Base-by-base conservation (phyloP, 2,797 vertebrate genomes). In the Cyprinodon diabolis region DNA sequence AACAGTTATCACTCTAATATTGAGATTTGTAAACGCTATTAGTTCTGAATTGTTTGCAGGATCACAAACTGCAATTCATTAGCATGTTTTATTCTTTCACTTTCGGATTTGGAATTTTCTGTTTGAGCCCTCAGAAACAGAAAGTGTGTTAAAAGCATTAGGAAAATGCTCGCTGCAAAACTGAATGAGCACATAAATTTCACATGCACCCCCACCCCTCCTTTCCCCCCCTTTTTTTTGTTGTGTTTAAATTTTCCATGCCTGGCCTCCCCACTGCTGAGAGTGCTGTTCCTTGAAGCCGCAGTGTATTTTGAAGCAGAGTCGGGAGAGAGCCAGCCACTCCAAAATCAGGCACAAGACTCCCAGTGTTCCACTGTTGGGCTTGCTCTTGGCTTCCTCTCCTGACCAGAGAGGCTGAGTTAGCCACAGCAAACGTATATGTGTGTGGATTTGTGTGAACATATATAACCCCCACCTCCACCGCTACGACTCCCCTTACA, bases 251-350 rank as follows among this genome's bases (percentile, higher is more conserved):
- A 94, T 95, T 95, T 95, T 96, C 95, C 94, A 91, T 91, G 91
- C 84, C 88, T 92, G 89, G 85, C 86, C 87, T 93, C 91, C 91
- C 92, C 81, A 91, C 90, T 96, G 94, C 95, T 96, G 94, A 95
- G 95, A 94, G 92, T 92, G 92, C 94, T 94, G 92, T 95, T 95
- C 94, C 91, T 90, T 74, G 86, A 95, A 94, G 94, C 94, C 92
- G 55, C 94, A 94, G 93, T 95, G 93, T 95, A 95, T 95, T 94
- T 94, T 94, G 90, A 94, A 95, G 91, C 93, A 86, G 94, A 93
- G 90, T 93, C 89, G 93, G 87, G 87, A 88, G 86, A 91, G 91
- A 93, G 90, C 92, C 90, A 90, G 89, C 84, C 91, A 84, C 86
- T 93, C 92, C 90, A 89, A 90, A 92, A 90, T 86, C 89, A 91